Conservation (phyloP, 2,797 vertebrate species). For the Pogonophryne albipinna region DNA sequence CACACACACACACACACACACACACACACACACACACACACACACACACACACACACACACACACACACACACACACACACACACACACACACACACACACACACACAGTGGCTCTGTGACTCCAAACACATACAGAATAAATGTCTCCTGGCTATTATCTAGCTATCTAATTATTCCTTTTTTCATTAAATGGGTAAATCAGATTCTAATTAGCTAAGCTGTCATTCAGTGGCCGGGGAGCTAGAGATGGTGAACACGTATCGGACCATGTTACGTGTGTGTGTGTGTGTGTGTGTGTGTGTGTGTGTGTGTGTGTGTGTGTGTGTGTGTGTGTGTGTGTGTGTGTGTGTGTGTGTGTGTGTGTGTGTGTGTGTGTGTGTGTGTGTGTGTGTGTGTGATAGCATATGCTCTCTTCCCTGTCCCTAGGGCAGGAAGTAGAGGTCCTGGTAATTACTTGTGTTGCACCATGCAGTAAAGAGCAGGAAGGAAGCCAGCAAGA, state of each 20-base stretch:
- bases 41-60: conserved; percentile 78
- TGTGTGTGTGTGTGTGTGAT: conserved; percentile 42
- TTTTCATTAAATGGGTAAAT: conserved; percentile 87
- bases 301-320: conserved; percentile 26
- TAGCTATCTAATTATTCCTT: conserved; percentile 82
- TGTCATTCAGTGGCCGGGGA: conserved; percentile 83
- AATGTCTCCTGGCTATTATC: conserved; percentile 84
- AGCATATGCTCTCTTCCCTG: conserved; percentile 79
- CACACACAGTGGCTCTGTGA: conserved; percentile 52
- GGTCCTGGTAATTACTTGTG: conserved; percentile 85
- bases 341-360: conserved; percentile 24
- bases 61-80: conserved; percentile 73
- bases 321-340: conserved; percentile 21
- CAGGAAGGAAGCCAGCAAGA: conserved; percentile 65
- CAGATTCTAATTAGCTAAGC: conserved; percentile 89
- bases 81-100: conserved; percentile 74
- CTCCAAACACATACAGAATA: conserved; percentile 70
- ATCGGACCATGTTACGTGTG: conserved; percentile 77
- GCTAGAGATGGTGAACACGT: conserved; percentile 67
- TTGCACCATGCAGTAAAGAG: conserved; percentile 71
- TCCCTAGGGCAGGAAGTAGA: conserved; percentile 74
- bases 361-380: conserved; percentile 30
- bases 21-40: conserved; percentile 75
- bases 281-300: conserved; percentile 24
- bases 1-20: conserved; percentile 75